Conservation (phyloP, 92 coral and sea anemone species). For the Pocillopora meandrina region DNA sequence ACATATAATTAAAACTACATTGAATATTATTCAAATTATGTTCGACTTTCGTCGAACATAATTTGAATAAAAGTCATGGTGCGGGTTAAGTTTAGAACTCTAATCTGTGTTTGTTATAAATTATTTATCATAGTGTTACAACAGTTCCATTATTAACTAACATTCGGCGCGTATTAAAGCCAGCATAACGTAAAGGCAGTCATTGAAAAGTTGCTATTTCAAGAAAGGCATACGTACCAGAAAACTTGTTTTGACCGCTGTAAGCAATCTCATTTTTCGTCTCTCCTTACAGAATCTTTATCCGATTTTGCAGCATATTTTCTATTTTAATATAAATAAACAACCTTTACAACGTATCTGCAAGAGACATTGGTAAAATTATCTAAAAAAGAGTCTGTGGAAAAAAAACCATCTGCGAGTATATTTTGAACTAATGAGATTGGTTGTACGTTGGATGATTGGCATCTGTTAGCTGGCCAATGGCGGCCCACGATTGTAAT, state of each 20-base stretch:
- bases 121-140: background rate
- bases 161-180: background rate
- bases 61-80: conserved; percentile 2
- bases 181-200: background rate
- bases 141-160: background rate
- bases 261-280: no score
- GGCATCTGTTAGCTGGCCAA: conserved; percentile 6
- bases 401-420: background rate
- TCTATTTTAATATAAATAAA: no score
- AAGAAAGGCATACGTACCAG: no score
- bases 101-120: conserved; percentile 22
- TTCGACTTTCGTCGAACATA: background rate
- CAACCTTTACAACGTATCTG: no score
- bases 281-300: no score
- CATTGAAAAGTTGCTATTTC: background rate
- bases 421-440: background rate
- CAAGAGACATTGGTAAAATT: background rate
- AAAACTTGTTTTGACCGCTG: no score
- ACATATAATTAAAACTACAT: background rate
- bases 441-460: conserved; percentile 1
- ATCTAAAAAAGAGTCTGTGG: background rate
- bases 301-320: no score
- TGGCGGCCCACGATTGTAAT: background rate
- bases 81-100: background rate
- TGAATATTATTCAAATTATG: background rate